These are phyloP conservation scores for Rachycentron canadum DNA, from an alignment of 2,797 vertebrate species.

Conservation along the genomic window DNA sequence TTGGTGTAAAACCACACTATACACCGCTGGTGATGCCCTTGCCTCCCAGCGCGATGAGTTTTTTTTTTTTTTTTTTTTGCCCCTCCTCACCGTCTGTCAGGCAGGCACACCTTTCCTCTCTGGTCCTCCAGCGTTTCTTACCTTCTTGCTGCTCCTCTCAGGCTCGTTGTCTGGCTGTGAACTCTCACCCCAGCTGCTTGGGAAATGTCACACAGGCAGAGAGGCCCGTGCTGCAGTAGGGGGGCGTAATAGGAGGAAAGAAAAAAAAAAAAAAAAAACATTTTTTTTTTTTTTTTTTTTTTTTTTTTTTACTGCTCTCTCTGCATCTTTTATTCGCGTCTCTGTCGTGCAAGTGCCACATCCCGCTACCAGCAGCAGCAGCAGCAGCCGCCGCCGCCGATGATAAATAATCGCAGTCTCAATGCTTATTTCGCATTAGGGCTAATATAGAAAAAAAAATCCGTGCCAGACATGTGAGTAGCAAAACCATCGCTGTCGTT, in stretches of 20 bases:
- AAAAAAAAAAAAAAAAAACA: conserved; percentile 72
- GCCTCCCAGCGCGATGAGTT: neutral
- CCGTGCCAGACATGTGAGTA: conserved; percentile 90
- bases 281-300: conserved; percentile 39
- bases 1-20: neutral
- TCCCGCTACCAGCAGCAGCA: conserved; percentile 61
- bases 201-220: conserved; percentile 90
- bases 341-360: conserved; percentile 69
- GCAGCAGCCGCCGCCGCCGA: conserved; percentile 56
- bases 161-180: conserved; percentile 88
- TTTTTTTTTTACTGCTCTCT: conserved; percentile 68
- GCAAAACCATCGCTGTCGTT: conserved; percentile 78
- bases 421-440: conserved; percentile 72
- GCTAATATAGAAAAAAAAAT: conserved; percentile 61
- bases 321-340: conserved; percentile 70
- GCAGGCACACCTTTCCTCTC: conserved; percentile 76
- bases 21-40: neutral
- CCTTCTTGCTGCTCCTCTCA: conserved; percentile 85
- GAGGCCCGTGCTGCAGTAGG: conserved; percentile 89
- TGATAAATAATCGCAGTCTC: conserved; percentile 71
- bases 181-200: conserved; percentile 89
- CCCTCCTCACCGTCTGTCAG: conserved; percentile 58
- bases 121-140: conserved; percentile 87
- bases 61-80: neutral
- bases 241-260: conserved; percentile 79